Percentiles rank a stretch among this genome's conserved stretches.
Conservation (phyloP, 2,888 invertebrate genomes). For the Chouioia cunea region DNA sequence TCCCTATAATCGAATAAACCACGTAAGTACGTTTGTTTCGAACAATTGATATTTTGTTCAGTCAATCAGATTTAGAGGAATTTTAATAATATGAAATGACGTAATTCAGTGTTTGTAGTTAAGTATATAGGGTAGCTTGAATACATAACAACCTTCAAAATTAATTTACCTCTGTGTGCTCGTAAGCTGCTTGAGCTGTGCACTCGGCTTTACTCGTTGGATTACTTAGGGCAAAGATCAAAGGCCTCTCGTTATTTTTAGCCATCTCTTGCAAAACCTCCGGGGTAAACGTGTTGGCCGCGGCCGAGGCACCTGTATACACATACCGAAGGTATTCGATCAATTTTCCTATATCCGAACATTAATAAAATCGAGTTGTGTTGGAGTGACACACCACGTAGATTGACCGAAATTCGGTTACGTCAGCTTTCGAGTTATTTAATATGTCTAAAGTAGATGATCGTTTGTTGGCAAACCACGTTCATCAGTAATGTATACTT, state of each 20-base stretch:
- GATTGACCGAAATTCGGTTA: conserved; percentile 2
- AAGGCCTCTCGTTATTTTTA: conserved; percentile 85
- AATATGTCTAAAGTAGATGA: background rate
- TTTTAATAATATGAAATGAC: background rate
- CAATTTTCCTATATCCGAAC: background rate
- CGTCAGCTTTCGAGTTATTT: background rate
- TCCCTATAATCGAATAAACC: conserved; percentile 76
- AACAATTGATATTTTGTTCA: background rate
- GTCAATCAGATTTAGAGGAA: background rate
- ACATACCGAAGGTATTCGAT: conserved; percentile 19
- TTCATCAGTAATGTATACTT: no score
- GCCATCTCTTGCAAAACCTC: conserved; percentile 90
- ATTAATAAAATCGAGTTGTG: no score
- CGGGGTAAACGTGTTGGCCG: conserved; percentile 90
- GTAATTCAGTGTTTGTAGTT: no score
- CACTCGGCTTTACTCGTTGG: conserved; percentile 99
- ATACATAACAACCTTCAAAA: conserved; percentile 16
- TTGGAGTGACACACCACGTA: background rate
- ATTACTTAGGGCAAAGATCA: conserved; percentile 97
- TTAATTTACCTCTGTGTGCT: conserved; percentile 82
- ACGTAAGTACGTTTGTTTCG: no score
- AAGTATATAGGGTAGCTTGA: no score
- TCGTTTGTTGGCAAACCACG: background rate
- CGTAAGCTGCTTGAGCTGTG: conserved; percentile 95
- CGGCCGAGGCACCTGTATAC: conserved; percentile 87